Evolutionary conservation across 1,140 invertebrate species (phyloP).

Genomic region (Drosophila obscura): DNA sequence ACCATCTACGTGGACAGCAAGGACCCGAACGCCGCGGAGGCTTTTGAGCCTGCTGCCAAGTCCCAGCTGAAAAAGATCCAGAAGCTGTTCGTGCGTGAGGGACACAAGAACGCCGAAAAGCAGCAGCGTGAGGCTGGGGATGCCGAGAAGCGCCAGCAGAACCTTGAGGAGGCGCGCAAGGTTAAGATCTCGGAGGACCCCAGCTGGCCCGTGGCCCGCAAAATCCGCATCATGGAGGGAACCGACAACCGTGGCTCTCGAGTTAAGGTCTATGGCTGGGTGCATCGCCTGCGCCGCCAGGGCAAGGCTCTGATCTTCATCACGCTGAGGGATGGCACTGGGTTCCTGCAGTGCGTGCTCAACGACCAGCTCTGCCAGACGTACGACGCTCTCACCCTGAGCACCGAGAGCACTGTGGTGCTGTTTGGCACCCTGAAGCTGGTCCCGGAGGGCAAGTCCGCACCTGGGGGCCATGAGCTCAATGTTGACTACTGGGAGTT

Average conservation of each 20-base stretch:
- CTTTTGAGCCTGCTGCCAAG: slow-evolving; percentile 93
- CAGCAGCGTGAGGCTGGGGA: slow-evolving; percentile 91
- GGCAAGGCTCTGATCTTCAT: slow-evolving; percentile 97
- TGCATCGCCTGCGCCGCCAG: slow-evolving; percentile 96
- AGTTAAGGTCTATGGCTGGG: slow-evolving; percentile 96
- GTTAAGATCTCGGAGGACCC: slow-evolving; percentile 92
- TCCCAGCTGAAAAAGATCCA: slow-evolving; percentile 97
- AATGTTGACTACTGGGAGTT: slow-evolving; percentile 97
- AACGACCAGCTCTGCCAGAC: slow-evolving; percentile 96
- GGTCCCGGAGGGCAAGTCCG: slow-evolving; percentile 96
- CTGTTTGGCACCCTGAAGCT: slow-evolving; percentile 92
- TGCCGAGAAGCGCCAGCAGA: slow-evolving; percentile 92
- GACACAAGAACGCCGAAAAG: slow-evolving; percentile 91
- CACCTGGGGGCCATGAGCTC: slow-evolving; percentile 98
- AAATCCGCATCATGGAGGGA: slow-evolving; percentile 92
- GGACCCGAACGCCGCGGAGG: slow-evolving; percentile 87
- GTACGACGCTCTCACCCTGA: slow-evolving; percentile 94
- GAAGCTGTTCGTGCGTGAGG: slow-evolving; percentile 94
- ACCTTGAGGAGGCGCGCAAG: slow-evolving; percentile 96
- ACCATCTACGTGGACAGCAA: slow-evolving; percentile 95
- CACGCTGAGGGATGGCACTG: slow-evolving; percentile 97
- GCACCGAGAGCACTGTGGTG: slow-evolving; percentile 95
- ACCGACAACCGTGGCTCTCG: slow-evolving; percentile 86
- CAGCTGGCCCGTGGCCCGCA: slow-evolving; percentile 88
- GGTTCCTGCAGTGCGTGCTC: slow-evolving; percentile 97